A percentile compares a stretch with the other conserved stretches of the same genome.
Conservation (phyloP, 2,888 invertebrate species). For the Dexiosoma caninum region DNA sequence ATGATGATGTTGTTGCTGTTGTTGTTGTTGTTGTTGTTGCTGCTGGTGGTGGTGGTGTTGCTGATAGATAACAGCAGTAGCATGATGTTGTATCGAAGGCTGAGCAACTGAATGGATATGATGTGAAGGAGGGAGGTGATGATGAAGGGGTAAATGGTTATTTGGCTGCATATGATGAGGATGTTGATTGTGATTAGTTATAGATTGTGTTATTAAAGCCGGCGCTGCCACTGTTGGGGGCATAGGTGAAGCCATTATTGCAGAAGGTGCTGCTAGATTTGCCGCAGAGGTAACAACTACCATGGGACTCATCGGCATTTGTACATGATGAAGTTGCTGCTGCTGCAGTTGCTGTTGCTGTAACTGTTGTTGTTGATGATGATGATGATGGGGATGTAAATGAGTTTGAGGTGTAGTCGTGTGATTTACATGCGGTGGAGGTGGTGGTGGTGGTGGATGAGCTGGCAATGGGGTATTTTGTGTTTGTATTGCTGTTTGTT, state of each 20-base stretch:
- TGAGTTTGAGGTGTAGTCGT: constrained; percentile 64
- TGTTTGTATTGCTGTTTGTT: constrained; percentile 44
- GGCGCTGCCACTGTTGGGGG: constrained; percentile 10
- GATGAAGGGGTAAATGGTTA: constrained; percentile 58
- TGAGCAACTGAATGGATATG: constrained; percentile 39
- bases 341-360: constrained; percentile 36
- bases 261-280: constrained; percentile 22
- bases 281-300: constrained; percentile 44
- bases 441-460: constrained; percentile 41
- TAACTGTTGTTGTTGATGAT: constrained; percentile 35
- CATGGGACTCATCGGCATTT: constrained; percentile 59
- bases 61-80: constrained; percentile 38
- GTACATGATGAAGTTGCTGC: constrained; percentile 67
- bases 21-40: constrained; percentile 21
- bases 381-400: constrained; percentile 58
- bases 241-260: constrained; percentile 51
- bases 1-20: constrained; percentile 27
- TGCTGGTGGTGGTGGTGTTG: constrained; percentile 36
- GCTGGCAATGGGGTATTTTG: constrained; percentile 59
- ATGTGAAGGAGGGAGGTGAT: constrained; percentile 38
- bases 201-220: constrained; percentile 37
- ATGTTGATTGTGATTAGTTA: constrained; percentile 47
- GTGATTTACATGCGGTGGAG: constrained; percentile 37
- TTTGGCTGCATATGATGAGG: constrained; percentile 59
- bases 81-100: constrained; percentile 42